A percentile compares a stretch with the other conserved stretches of the same genome.
Evolutionary conservation across 2,888 invertebrate species (phyloP).

Genomic region (Hypolimnas misippus): DNA sequence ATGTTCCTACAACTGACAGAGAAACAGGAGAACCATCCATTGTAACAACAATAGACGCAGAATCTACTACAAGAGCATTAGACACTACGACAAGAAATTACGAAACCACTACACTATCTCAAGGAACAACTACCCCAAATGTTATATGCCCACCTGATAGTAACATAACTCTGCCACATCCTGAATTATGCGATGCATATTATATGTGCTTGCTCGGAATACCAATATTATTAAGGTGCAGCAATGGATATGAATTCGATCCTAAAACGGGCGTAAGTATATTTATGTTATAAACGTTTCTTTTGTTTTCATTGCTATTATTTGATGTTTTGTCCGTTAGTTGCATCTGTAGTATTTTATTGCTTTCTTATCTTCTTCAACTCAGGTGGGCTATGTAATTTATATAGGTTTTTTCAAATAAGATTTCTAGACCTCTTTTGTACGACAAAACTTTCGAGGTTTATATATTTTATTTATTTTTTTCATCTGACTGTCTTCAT

Average conservation of each 20-base stretch:
- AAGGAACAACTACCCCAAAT: conserved; percentile 1
- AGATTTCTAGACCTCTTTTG: too few species aligned
- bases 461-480: too few species aligned
- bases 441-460: too few species aligned
- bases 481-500: too few species aligned
- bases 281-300: too few species aligned
- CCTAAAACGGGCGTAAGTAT: conserved; percentile 29
- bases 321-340: too few species aligned
- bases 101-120: conserved; percentile 19
- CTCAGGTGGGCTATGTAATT: too few species aligned
- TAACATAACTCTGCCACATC: conserved; percentile 43
- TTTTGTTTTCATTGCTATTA: too few species aligned
- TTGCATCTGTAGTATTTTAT: too few species aligned
- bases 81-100: conserved; percentile 18
- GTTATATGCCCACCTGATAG: conserved; percentile 40
- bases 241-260: conserved; percentile 41
- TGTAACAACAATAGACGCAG: not conserved
- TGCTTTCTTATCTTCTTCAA: too few species aligned
- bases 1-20: not conserved
- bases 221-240: conserved; percentile 41
- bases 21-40: not conserved
- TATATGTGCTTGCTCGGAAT: conserved; percentile 42
- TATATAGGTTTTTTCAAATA: too few species aligned
- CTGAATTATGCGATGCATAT: conserved; percentile 42
- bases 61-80: not conserved